Evolutionary conservation across 2,797 vertebrate species (phyloP), one percentile per base, ranked within the genome.

Genomic region (Pseudocheirus occidentalis): DNA sequence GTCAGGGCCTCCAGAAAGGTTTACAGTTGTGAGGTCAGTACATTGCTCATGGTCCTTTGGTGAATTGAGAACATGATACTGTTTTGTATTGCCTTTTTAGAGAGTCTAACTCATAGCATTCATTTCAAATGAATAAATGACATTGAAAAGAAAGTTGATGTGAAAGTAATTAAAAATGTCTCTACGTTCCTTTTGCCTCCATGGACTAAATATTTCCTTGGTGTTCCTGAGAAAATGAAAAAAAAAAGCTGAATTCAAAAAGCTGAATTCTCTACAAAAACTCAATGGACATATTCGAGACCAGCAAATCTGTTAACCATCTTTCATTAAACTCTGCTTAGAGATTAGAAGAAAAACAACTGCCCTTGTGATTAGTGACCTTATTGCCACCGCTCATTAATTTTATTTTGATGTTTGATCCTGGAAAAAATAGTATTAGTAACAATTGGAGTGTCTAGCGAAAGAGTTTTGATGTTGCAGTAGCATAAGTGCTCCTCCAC

Each of bases 401-500:
- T 95, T 90, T 93, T 93, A 9, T 97, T 98, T 96, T 97, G 55
- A 24, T 29, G 87, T 97, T 14, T 0, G 27, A 92, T 81, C 93
- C 95, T 96, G 96, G 95, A 97, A 98, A 54, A 98, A 97, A 96
- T 97, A 93, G 93, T 46, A 90, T 95, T 96, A 96, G 96, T 98
- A 98, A 98, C 98, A 97, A 95, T 0, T 66, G 93, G 92, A 97
- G 97, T 97, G 95, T 93, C 97, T 97, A 95, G 92, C 96, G 90
- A 98, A 97, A 98, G 97, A 97, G 98, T 98, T 98, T 97, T 97
- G 97, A 97, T 98, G 98, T 98, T 98, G 98, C 94, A 57, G 96
- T 96, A 97, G 96, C 94, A 91, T 98, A 98, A 97, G 97, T 97
- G 94, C 97, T 97, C 97, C 97, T 98, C 96, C 98, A 97, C 93